Evolutionary conservation across 1,140 invertebrate genomes (phyloP), one percentile per base, ranked within the genome.

Genomic region (Hyphantria cunea): DNA sequence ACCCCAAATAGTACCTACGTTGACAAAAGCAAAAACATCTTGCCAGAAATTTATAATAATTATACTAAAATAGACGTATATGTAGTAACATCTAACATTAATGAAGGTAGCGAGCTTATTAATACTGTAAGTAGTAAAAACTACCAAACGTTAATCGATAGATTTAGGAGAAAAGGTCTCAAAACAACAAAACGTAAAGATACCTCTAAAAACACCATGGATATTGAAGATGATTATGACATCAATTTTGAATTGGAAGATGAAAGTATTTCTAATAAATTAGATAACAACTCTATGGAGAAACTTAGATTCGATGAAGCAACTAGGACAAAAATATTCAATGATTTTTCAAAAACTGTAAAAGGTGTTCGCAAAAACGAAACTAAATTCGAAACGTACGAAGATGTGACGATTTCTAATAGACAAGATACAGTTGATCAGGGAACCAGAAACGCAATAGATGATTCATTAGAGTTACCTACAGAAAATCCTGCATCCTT

Each of bases 221-320:
- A 47, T 5, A 39, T 37, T n/a, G 37, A 62, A 31, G 17, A 41
- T n/a, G 42, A 62, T 0, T 62, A 47, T 5, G 25, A 62, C 39
- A 48, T 37, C 12, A 10, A 47, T 31, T n/a, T 53, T 31, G 41
- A 61, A 45, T 17, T 59, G 65, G 55, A 54, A 42, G 68, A 61
- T 9, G 34, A 65, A 49, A 37, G 51, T 63, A 48, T 58, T 15
- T 13, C 15, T 61, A 32, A 14, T 51, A 52, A 63, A 59, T 10
- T 58, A n/a, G 55, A 58, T 11, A 64, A 78, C 8, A 81, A 80
- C 55, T 74, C 80, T 3, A 83, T 83, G 74, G 84, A 72, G 15
- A 83, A 89, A 54, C 61, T 86, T 7, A 84, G 76, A 72, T 73
- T 89, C 25, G 84, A 89, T 31, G 83, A 89, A 13, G 76, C 51